Evolutionary conservation across 2,113 vertebrate genomes (phyloP).

Genomic region (Fulmarus glacialis): DNA sequence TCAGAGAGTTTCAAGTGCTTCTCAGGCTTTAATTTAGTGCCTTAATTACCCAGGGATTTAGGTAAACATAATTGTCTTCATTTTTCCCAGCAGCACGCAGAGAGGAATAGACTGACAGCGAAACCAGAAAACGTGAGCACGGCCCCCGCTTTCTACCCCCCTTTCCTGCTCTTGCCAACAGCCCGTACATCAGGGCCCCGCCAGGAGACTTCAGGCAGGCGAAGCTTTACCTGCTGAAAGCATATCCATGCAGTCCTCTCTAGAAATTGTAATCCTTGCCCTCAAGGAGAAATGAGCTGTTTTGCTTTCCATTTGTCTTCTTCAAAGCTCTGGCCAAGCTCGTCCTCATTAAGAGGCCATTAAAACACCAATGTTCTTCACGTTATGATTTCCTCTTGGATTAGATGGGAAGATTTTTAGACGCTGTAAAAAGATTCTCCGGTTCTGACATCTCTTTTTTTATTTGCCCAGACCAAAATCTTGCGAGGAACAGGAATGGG

Average conservation of each 20-base stretch:
- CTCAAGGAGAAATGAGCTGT: constrained; percentile 17
- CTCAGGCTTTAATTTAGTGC: constrained; percentile 31
- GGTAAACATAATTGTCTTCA: constrained; percentile 36
- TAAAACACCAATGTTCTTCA: constrained; percentile 5
- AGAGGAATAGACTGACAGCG: constrained; percentile 19
- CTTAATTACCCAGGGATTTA: constrained; percentile 14
- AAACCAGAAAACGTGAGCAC: neutral
- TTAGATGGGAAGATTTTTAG: constrained; percentile 21
- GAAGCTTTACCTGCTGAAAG: neutral
- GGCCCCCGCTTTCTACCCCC: neutral
- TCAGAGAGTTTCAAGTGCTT: neutral
- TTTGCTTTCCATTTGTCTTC: constrained; percentile 22
- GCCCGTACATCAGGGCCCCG: neutral
- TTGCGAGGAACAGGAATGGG: neutral
- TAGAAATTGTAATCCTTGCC: neutral
- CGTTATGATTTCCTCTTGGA: constrained; percentile 39
- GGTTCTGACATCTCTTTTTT: constrained; percentile 11
- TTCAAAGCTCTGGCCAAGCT: constrained; percentile 44
- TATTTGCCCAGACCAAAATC: constrained; percentile 30
- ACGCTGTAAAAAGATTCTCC: neutral
- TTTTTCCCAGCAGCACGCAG: constrained; percentile 8
- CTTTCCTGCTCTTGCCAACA: neutral
- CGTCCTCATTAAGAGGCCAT: constrained; percentile 33
- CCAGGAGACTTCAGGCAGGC: neutral
- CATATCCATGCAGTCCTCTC: neutral